A percentile compares a stretch with the other conserved stretches of the same genome.
Conservation (phyloP, 2,888 invertebrate genomes). For the Drymonia ruficornis region DNA sequence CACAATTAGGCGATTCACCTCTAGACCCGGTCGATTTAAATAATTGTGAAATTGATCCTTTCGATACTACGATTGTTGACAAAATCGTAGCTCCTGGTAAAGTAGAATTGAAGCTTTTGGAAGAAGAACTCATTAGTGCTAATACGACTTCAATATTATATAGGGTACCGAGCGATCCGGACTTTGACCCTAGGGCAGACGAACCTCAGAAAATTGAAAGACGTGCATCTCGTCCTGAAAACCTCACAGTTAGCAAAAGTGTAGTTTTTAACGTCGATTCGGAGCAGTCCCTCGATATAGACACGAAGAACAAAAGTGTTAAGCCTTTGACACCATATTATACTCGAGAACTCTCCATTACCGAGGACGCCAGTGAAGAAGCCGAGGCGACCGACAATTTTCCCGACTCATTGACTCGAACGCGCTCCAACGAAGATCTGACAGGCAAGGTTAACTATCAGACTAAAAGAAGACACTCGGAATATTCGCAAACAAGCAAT, state of each 20-base stretch:
- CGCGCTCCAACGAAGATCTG: conserved; percentile 87
- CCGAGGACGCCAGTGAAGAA: conserved; percentile 79
- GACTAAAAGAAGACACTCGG: conserved; percentile 80
- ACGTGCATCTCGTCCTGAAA: conserved; percentile 87
- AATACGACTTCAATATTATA: conserved; percentile 55
- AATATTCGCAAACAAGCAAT: conserved; percentile 61
- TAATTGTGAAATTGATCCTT: conserved; percentile 89
- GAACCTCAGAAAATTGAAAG: conserved; percentile 79
- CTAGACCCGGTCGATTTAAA: conserved; percentile 86
- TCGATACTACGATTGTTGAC: conserved; percentile 92
- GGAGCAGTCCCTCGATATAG: conserved; percentile 71
- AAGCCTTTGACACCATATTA: conserved; percentile 94
- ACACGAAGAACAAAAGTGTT: conserved; percentile 85
- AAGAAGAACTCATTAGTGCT: conserved; percentile 89
- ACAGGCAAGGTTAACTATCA: conserved; percentile 76
- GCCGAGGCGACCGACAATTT: conserved; percentile 89
- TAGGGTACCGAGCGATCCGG: conserved; percentile 88
- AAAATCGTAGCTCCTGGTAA: conserved; percentile 90
- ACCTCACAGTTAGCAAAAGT: conserved; percentile 78
- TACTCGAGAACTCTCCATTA: conserved; percentile 86
- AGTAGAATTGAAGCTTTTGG: conserved; percentile 91
- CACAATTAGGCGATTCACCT: conserved; percentile 87
- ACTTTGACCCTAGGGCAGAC: conserved; percentile 92
- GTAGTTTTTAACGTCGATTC: conserved; percentile 82
- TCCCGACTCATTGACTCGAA: conserved; percentile 81